Percentiles rank a stretch among this genome's conserved stretches.
Conservation (phyloP, 2,888 invertebrate species). For the Eurois occulta region DNA sequence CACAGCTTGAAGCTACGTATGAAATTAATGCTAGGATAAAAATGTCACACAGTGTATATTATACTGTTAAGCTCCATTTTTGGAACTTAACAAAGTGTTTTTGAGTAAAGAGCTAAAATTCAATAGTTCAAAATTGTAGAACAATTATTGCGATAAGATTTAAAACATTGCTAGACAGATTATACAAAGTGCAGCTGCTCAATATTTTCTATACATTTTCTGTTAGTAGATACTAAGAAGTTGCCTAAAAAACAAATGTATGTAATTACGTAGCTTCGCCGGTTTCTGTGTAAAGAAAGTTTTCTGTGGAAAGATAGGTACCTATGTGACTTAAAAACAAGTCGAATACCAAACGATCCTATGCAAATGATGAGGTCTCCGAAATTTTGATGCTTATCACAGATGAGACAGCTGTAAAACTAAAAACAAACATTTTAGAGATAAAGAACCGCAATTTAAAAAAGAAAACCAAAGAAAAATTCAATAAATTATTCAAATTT, state of each 20-base stretch:
- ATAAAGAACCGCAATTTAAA: constrained; percentile 40
- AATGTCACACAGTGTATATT: constrained; percentile 25
- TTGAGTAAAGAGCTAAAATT: neutral
- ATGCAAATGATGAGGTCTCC: constrained; percentile 1
- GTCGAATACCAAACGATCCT: neutral
- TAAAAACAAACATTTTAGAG: constrained; percentile 33
- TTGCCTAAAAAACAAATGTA: neutral
- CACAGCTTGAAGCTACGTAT: constrained; percentile 41
- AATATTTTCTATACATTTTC: too few relatives aligned
- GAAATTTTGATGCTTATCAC: constrained; percentile 4
- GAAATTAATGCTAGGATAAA: constrained; percentile 51
- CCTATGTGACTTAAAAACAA: neutral
- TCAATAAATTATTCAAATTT: constrained; percentile 68
- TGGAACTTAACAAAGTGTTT: neutral
- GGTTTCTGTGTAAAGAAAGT: neutral
- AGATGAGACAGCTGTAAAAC: constrained; percentile 16
- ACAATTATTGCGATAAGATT: neutral
- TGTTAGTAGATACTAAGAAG: too few relatives aligned
- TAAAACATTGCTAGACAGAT: too few relatives aligned
- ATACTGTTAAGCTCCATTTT: constrained; percentile 10
- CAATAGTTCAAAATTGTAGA: neutral
- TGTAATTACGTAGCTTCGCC: neutral
- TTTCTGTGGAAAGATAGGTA: too few relatives aligned
- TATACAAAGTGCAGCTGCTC: neutral
- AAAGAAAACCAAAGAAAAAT: constrained; percentile 44